Base-by-base conservation (phyloP, 92 coral and sea anemone genomes). In the Plumapathes pennacea region DNA sequence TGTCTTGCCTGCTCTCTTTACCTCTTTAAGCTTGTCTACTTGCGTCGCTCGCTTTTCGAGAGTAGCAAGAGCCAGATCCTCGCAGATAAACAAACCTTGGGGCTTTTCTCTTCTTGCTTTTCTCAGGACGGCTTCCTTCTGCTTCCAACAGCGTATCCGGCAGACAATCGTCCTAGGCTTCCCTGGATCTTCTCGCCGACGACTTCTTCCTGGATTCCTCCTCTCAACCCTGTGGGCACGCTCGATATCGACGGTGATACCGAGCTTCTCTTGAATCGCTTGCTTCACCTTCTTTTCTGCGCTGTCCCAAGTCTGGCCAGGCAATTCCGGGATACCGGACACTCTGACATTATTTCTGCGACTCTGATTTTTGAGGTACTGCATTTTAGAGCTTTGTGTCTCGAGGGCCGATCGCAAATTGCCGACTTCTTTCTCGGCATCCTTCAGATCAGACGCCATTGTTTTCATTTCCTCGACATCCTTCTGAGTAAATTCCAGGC, bases 171-270 rank as follows among this genome's bases (percentile, higher is more conserved):
- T 38, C 3, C 49, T 39, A 37, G 65, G 65, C 28, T 29, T 39
- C 20, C 44, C 40, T 39, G 20, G 46, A 37, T 57, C 48, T 42
- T 48, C 54, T 43, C 45, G 50, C 41, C 50, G 50, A 34, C 36
- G 37, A 43, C 37, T 46, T 42, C 15, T 26, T 30, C 29, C 38
- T 61, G 50, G 27, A 23, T 46, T 61, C 52, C 39, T 45, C 64
- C 72, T 62, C 18, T 50, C 64, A 15, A 65, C 50, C 39, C 73
- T 37, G 28, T 65, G 73, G 9, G 30, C 77, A 27, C 71, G 42
- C 58, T 70, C 77, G 26, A 67, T 67, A 18, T 65, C 51, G n/a
- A 62, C 43, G 15, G 27, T 57, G 14, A 62, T 30, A 13, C 36
- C 44, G 15, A 65, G 30, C 31, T 50, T 28, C 50, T 52, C 50